Evolutionary conservation across 2,888 invertebrate species (phyloP), one percentile per base, ranked within the genome.

Genomic region (Rotaria socialis): DNA sequence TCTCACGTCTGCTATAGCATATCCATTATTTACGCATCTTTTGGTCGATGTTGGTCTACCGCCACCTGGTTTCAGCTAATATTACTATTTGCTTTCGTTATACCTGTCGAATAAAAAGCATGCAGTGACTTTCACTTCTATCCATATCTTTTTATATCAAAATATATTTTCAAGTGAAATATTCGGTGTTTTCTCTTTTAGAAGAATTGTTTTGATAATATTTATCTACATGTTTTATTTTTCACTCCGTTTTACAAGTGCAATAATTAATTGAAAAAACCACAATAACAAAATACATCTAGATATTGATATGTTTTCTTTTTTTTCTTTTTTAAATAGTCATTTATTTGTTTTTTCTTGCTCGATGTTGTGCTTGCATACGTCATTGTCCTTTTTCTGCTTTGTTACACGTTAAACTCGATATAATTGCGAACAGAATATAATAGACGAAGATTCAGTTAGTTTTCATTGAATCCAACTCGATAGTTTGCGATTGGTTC

Each of bases 21-120:
- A 60, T 41, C 60, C 84, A 67, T 84, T 87, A 43, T 87, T 85
- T 50, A 87, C 87, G 24, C 87, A 87, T 85, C 52, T 87, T 56
- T 27, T 85, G 22, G 67, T 87, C 16, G 87, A 87, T 74, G 87
- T 85, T 50, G 86, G 86, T 35, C 14, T 14, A 14, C 86, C 86
- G 60, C 86, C 86, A 60, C 56, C 75, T 41, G 86, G 86, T 41
- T 86, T 86, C 27, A 85, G 43, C 52, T 86, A 56, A 85, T 56
- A 55, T n/a, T 74, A n/a, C 4, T 67, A 27, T 67, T 67, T 67
- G 19, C 27, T 35, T 35, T 47, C 8, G 41, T 47, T 75, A 7
- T 75, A 35, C 11, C 2, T 8, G 16, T 35, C 16, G 16, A 67
- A 67, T 35, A 35, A 19, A 35, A 27, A 24, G 10, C 8, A 24